Base-by-base conservation (phyloP, 2,888 invertebrate genomes). In the Caenorhabditis uteleia region DNA sequence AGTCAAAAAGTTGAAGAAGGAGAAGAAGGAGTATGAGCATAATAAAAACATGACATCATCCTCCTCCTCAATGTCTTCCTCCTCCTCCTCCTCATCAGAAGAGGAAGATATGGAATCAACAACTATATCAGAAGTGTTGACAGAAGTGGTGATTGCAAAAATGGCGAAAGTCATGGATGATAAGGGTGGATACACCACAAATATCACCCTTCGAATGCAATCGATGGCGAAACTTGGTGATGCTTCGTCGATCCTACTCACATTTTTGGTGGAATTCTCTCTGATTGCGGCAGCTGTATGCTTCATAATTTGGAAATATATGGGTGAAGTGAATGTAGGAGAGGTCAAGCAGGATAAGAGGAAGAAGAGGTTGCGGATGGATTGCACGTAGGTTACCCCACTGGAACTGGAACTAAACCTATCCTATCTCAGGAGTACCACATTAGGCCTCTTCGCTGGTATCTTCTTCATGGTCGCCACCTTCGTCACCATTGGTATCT, bases 321-420 rank as follows among this genome's bases (percentile, higher is more conserved):
- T 78, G 49, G 79, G 78, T 54, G 55, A 49, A 10, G n/a, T n/a
- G n/a, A n/a, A n/a, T n/a, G n/a, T n/a, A n/a, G n/a, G n/a, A n/a
- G 47, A 26, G 14, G 49, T 44, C 10, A 56, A 48, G 27, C 23
- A 54, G 14, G 69, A 64, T 26, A 69, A 66, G 48, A 67, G 74
- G 36, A 77, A 75, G 54, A 50, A 72, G 44, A 66, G 67, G n/a
- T 69, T 80, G 42, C 48, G 78, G 4, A 75, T 80, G 31, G 80
- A 80, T 56, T 80, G 80, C 77, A 77, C 74, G 70, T 79, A 29
- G 36, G n/a, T n/a, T n/a, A n/a, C n/a, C n/a, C n/a, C n/a, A n/a
- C n/a, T n/a, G n/a, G n/a, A n/a, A n/a, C n/a, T n/a, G n/a, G n/a
- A n/a, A n/a, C n/a, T n/a, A n/a, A n/a, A n/a, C n/a, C n/a, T n/a